Conservation (phyloP, 2,797 vertebrate genomes). For the Okamejei kenojei region DNA sequence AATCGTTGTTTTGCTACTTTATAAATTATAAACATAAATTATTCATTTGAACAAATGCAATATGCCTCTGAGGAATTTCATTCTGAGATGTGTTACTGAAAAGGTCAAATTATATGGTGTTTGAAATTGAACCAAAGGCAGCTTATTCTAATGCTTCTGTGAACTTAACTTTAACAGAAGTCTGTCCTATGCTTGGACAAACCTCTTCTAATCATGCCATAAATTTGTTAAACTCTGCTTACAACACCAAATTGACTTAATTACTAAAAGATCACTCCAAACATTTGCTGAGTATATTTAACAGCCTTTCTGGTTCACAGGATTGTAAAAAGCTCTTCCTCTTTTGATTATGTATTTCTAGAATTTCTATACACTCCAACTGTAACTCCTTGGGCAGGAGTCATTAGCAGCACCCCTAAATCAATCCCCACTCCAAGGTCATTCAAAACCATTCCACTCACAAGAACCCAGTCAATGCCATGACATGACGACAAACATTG, state of each 20-base stretch:
- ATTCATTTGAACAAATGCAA: not conserved
- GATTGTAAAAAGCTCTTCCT: not conserved
- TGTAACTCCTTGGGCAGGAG: too few species aligned
- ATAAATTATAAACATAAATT: not conserved
- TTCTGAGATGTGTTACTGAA: not conserved
- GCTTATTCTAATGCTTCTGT: too few species aligned
- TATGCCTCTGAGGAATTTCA: not conserved
- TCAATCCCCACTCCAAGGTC: not conserved
- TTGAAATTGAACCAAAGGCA: not conserved
- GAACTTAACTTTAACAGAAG: not conserved
- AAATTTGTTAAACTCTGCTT: not conserved
- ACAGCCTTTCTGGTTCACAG: not conserved
- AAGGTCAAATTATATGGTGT: not conserved
- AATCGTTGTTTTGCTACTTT: too few species aligned
- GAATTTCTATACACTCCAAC: not conserved
- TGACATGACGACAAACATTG: not conserved
- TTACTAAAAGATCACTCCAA: not conserved
- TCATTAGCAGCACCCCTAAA: not conserved
- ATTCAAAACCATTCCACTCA: not conserved
- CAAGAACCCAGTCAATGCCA: not conserved
- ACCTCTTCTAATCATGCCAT: not conserved
- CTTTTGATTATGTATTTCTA: not conserved
- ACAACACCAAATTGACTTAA: not conserved
- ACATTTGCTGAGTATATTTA: not conserved
- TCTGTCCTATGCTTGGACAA: not conserved